Base-by-base conservation (phyloP, 1,140 invertebrate genomes). In the Brachionus rotundiformis region DNA sequence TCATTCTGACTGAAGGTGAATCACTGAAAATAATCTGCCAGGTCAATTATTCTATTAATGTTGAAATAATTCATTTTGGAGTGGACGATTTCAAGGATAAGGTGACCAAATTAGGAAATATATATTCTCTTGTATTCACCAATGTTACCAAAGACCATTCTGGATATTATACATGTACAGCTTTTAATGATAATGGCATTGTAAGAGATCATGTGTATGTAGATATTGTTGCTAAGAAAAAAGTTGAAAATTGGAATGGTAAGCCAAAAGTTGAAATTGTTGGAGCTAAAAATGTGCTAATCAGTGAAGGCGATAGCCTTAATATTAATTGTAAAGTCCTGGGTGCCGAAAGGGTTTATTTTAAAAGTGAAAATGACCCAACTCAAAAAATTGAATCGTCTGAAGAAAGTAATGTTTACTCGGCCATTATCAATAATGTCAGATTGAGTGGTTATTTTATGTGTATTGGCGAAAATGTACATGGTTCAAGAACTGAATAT, bases 161-260 rank as follows among this genome's bases (percentile, higher is more conserved):
- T 1, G 63, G 63, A 19, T 63, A 63, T 63, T 63, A 63, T 16
- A 63, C 29, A 23, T 63, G 61, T 10, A 29, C 25, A 29, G 25
- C 61, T 54, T 25, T 54, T 54, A 54, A 54, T 23, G 27, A 63
- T 5, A 5, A 63, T 25, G 61, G 61, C 13, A 29, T 29, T n/a
- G 25, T 33, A 2, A 63, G 61, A n/a, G 61, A 63, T 63, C 61
- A 63, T 63, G 61, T 63, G 13, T 16, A 63, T 63, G 61, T 63
- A 23, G 27, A 63, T 29, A n/a, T 63, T 3, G 25, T 29, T 27
- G 61, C 29, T 3, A 29, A 27, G 7, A 19, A 63, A 33, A 63
- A 63, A 63, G 11, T 63, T 11, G 10, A 27, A 29, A 63, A 63
- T 33, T 63, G 61, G 61, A 63, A 31, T 63, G 29, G 10, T 6